Conservation (phyloP, 2,888 invertebrate genomes). For the Polymixis flavicincta region DNA sequence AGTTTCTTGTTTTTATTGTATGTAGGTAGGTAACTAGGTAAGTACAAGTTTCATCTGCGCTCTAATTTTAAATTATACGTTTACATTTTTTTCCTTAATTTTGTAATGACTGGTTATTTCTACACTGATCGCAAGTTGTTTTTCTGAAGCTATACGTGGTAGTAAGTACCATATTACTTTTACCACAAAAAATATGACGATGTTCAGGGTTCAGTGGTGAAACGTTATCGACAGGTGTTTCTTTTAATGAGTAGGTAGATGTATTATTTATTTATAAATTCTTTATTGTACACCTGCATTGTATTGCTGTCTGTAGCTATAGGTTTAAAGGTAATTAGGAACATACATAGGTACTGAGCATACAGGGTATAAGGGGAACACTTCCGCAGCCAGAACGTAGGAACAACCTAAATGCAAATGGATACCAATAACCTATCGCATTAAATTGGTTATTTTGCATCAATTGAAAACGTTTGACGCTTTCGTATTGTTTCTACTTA, state of each 20-base stretch:
- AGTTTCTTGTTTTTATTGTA: constrained; percentile 1
- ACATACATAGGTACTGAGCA: not conserved
- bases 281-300: no score
- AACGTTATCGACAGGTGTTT: constrained; percentile 12
- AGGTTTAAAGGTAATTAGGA: not conserved
- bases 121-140: constrained; percentile 6
- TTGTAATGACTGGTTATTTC: constrained; percentile 4
- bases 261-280: no score
- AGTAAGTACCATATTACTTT: constrained; percentile 20
- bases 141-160: constrained; percentile 17
- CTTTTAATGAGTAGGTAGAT: constrained; percentile 13
- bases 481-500: no score
- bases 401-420: no score
- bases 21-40: not conserved
- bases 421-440: no score
- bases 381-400: no score
- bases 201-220: not conserved
- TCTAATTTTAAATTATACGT: constrained; percentile 46
- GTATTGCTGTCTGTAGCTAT: not conserved
- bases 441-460: no score
- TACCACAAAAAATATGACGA: constrained; percentile 33
- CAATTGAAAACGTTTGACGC: no score
- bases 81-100: constrained; percentile 13
- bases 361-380: no score
- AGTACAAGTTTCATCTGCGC: constrained; percentile 15